These are phyloP conservation scores for Ochotona curzoniae DNA, from an alignment of 2,113 vertebrate species.

Conservation along the genomic window DNA sequence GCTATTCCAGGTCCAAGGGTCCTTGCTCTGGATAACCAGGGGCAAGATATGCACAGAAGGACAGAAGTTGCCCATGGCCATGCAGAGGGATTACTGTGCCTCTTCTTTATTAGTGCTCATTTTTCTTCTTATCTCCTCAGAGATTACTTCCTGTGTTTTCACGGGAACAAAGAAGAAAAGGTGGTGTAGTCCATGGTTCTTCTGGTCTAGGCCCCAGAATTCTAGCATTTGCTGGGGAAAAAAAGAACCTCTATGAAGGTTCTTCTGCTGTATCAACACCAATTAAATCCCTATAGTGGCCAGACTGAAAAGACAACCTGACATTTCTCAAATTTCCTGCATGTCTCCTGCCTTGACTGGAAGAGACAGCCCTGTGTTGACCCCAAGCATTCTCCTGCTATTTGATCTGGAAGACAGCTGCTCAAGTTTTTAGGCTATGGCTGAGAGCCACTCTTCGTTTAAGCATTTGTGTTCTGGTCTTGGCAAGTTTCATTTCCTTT, in stretches of 20 bases:
- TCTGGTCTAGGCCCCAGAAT: not conserved
- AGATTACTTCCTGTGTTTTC: not conserved
- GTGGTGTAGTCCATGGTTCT: not conserved
- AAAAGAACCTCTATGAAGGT: not conserved
- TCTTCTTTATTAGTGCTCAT: not conserved
- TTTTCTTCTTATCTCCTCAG: not conserved
- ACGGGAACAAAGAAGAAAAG: not conserved
- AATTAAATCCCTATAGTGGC: not conserved
- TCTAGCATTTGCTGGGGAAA: not conserved
- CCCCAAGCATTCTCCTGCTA: not conserved
- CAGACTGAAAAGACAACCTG: not conserved
- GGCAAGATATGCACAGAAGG: not conserved
- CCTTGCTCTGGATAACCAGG: not conserved
- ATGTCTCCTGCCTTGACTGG: not conserved
- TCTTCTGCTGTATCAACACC: not conserved
- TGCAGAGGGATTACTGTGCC: not conserved
- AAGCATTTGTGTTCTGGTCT: not conserved
- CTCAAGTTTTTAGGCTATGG: not conserved
- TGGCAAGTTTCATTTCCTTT: not conserved
- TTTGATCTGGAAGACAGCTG: not conserved
- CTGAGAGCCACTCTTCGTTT: not conserved
- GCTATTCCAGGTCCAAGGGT: not conserved
- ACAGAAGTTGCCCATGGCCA: not conserved
- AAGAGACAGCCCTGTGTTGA: not conserved
- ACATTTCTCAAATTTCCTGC: not conserved